Evolutionary conservation across 2,888 invertebrate genomes (phyloP).

Genomic region (Boloria euphrosyne): DNA sequence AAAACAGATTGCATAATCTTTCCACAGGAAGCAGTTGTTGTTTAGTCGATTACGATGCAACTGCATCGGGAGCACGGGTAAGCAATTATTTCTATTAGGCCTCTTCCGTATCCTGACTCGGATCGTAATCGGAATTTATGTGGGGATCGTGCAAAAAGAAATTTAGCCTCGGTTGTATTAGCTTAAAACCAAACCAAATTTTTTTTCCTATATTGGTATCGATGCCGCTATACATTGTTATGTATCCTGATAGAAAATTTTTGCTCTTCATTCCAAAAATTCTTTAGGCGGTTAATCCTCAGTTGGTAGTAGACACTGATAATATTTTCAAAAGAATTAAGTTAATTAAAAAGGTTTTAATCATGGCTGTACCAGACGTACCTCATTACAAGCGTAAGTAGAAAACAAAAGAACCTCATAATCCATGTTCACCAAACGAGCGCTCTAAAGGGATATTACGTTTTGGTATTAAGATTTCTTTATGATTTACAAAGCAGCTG

Average conservation of each 20-base stretch:
- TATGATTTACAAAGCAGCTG: slow-evolving; percentile 11
- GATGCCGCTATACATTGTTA: too few species aligned
- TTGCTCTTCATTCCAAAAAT: background rate
- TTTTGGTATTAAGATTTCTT: slow-evolving; percentile 16
- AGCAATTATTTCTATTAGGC: slow-evolving; percentile 35
- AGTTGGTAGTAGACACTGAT: background rate
- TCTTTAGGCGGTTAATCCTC: background rate
- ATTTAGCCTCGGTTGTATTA: background rate
- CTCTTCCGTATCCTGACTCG: slow-evolving; percentile 33
- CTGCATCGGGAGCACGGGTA: slow-evolving; percentile 28
- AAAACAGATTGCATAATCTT: slow-evolving; percentile 25
- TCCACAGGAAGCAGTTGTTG: slow-evolving; percentile 29
- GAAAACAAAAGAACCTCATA: slow-evolving; percentile 29
- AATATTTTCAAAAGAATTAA: slow-evolving; percentile 20
- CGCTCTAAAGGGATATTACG: slow-evolving; percentile 14
- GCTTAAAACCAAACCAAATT: background rate
- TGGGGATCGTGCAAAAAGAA: slow-evolving; percentile 10
- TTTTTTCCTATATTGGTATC: background rate
- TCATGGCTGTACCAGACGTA: slow-evolving; percentile 27
- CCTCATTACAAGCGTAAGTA: slow-evolving; percentile 28
- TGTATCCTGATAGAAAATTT: background rate
- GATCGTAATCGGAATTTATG: slow-evolving; percentile 22
- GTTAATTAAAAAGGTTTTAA: slow-evolving; percentile 36
- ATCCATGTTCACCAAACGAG: slow-evolving; percentile 11
- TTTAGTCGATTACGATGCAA: slow-evolving; percentile 31